Evolutionary conservation across 1,140 invertebrate genomes (phyloP), one percentile per base, ranked within the genome.

Genomic region (Papilio glaucus): DNA sequence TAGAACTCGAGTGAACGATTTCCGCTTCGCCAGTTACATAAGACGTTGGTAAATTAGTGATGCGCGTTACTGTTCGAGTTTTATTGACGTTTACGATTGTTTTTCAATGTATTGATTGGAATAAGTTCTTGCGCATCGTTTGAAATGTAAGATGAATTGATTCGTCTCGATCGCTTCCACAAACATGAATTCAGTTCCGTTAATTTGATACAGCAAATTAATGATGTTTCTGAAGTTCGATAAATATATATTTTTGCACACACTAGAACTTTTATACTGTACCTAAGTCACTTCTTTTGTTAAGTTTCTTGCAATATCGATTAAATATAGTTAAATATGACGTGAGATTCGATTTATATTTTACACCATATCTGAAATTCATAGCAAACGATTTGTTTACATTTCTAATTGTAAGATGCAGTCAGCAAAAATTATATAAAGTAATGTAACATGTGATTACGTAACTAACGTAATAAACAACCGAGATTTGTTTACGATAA

Each of bases 81-180:
- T 49, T 10, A 49, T 49, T 4, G 49, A 26, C 49, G 49, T 53
- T 24, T 24, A 53, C 21, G 49, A 53, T 53, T 53, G 49, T 24
- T 24, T 53, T 53, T 53, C 21, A 24, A 12, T 53, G 49, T 24
- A 24, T 24, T 53, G 24, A 53, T 53, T 53, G 49, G 49, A 10
- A 45, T 6, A n/a, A 18, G 29, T 33, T 33, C 29, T 33, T 45
- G 15, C 42, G 42, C 15, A 53, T 53, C 21, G 49, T 53, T 33
- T 33, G 10, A 9, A 53, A 9, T 21, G 10, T 53, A 53, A 18
- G 49, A 9, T 53, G 18, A 21, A 53, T 53, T 24, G 49, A 53
- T 53, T 24, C 21, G 49, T 53, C 49, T 10, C 49, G 21, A 9
- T 53, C 21, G 21, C 49, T 24, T 53, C 49, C 21, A 53, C 24